These are phyloP conservation scores for Oplegnathus fasciatus DNA, from an alignment of 2,113 vertebrate species.

Conservation along the genomic window DNA sequence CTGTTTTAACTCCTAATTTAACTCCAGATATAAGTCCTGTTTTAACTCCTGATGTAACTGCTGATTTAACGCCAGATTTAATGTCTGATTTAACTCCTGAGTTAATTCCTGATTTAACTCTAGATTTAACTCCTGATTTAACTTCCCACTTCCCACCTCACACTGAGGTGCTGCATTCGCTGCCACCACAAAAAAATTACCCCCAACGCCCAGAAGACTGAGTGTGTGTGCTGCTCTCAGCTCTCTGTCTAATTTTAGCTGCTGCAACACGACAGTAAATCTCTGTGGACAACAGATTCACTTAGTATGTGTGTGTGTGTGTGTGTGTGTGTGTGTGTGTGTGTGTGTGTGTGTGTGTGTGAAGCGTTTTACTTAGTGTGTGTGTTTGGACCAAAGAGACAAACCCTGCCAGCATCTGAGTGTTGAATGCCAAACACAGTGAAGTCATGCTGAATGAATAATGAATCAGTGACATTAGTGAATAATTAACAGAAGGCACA, in stretches of 20 bases:
- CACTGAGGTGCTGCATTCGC: not conserved
- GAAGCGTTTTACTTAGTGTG: not conserved
- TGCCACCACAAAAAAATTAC: not conserved
- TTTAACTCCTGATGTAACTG: too few species aligned
- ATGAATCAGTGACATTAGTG: slow-evolving; percentile 15
- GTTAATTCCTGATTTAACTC: too few species aligned
- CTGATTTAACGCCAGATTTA: too few species aligned
- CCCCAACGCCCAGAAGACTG: too few species aligned
- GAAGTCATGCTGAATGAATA: not conserved
- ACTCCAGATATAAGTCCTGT: too few species aligned
- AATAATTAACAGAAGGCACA: slow-evolving; percentile 26
- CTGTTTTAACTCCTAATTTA: too few species aligned
- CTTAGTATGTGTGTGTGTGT: not conserved
- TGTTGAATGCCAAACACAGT: too few species aligned
- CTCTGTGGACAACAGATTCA: not conserved
- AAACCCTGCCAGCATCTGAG: too few species aligned
- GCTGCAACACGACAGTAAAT: not conserved
- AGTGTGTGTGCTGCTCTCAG: not conserved
- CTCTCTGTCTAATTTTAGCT: not conserved
- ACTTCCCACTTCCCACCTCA: too few species aligned
- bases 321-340: not conserved
- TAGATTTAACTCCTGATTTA: not conserved
- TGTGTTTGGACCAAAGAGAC: not conserved
- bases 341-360: not conserved
- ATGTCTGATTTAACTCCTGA: too few species aligned